A percentile compares a stretch with the other conserved stretches of the same genome.
These are phyloP conservation scores for Drosophila albomicans DNA, from an alignment of 1,140 invertebrate genomes.

Conservation along the genomic window DNA sequence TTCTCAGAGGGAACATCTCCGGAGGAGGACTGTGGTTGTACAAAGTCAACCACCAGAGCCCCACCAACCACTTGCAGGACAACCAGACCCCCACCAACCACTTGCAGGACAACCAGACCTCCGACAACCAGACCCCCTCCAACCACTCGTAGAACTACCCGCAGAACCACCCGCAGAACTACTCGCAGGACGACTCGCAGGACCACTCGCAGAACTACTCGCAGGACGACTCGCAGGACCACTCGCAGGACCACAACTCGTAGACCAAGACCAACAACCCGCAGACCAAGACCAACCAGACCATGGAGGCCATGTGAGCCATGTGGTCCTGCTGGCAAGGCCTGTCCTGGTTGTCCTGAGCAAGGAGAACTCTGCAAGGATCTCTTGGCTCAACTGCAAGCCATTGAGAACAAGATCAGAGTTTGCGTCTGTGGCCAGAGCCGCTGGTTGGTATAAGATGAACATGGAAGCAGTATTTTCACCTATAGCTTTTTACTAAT, in stretches of 20 bases:
- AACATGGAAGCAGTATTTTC: neutral
- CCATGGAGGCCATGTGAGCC: neutral
- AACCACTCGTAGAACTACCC: too few species aligned
- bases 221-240: neutral
- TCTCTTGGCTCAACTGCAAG: neutral
- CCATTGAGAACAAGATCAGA: neutral
- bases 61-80: neutral
- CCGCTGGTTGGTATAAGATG: neutral
- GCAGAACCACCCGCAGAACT: too few species aligned
- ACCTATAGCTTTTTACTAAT: neutral
- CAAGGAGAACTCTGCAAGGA: conserved; percentile 11
- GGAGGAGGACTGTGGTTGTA: neutral
- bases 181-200: too few species aligned
- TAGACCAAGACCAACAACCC: neutral
- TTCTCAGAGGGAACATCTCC: neutral
- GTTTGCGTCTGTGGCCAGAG: conserved; percentile 39
- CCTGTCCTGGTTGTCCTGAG: conserved; percentile 17
- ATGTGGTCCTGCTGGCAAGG: conserved; percentile 23
- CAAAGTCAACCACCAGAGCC: conserved; percentile 3
- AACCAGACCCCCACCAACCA: neutral
- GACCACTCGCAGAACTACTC: neutral
- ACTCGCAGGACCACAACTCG: neutral
- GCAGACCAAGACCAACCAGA: neutral
- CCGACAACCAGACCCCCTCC: too few species aligned
- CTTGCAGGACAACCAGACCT: neutral